Conservation (phyloP, 1,140 invertebrate species). For the Halyomorpha halys region DNA sequence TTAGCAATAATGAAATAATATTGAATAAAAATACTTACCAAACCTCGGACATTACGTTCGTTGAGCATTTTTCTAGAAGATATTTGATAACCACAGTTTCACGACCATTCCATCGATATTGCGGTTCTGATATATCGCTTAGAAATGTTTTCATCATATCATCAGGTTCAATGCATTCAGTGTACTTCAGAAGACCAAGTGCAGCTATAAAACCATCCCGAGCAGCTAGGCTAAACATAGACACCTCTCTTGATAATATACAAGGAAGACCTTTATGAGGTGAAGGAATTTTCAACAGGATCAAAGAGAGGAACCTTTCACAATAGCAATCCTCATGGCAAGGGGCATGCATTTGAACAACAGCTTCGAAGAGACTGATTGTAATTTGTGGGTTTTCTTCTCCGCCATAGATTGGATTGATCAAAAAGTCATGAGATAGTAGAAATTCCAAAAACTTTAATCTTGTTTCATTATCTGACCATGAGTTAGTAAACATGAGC, state of each 20-base stretch:
- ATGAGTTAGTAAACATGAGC: neutral
- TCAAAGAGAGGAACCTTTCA: neutral
- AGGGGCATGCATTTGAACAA: neutral
- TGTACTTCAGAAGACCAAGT: neutral
- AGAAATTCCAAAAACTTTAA: conserved; percentile 13
- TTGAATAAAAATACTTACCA: no score
- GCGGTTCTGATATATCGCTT: no score
- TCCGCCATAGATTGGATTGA: neutral
- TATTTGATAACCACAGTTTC: no score
- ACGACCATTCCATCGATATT: no score
- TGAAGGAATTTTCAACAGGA: no score
- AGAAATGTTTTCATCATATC: no score
- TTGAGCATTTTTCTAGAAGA: no score
- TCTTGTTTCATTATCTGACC: neutral
- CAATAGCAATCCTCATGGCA: neutral
- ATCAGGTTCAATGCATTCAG: neutral
- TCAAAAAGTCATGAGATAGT: neutral
- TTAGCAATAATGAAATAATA: no score
- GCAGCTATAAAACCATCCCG: neutral
- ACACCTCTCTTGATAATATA: no score
- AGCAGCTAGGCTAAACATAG: no score
- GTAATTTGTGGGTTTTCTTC: neutral
- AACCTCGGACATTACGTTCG: no score
- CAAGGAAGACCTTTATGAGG: no score
- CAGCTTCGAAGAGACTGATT: conserved; percentile 2